Conservation (phyloP, 2,888 invertebrate genomes). For the Lepidochrysops patricia region DNA sequence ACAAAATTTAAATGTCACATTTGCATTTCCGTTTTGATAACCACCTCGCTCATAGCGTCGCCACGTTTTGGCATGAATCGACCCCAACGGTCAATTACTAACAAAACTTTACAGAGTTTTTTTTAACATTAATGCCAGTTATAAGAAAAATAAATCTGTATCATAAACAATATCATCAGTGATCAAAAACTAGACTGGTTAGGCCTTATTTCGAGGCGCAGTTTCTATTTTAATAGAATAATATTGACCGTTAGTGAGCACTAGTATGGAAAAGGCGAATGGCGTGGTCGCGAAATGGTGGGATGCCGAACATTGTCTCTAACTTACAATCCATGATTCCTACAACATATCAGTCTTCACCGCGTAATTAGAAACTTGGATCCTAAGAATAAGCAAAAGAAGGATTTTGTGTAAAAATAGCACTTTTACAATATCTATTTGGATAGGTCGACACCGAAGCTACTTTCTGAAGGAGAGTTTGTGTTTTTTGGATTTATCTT, state of each 20-base stretch:
- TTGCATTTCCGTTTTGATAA: no score
- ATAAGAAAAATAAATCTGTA: not conserved
- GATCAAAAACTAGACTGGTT: not conserved
- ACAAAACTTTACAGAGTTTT: not conserved
- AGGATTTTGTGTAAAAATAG: conserved; percentile 65
- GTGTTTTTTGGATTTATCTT: conserved; percentile 68
- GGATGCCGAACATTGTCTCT: conserved; percentile 49
- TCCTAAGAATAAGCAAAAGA: conserved; percentile 55
- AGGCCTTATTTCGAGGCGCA: not conserved
- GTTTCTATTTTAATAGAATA: not conserved
- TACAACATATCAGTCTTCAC: conserved; percentile 71
- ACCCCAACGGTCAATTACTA: not conserved
- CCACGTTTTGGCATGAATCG: no score
- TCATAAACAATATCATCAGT: not conserved
- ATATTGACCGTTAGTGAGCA: conserved; percentile 4
- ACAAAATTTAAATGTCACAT: no score
- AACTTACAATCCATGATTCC: conserved; percentile 58
- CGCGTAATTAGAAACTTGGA: conserved; percentile 65
- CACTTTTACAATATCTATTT: conserved; percentile 60
- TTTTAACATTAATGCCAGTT: not conserved
- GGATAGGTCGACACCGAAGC: conserved; percentile 60
- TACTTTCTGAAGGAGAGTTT: conserved; percentile 67
- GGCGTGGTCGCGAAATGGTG: conserved; percentile 38
- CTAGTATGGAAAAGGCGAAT: conserved; percentile 52
- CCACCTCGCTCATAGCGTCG: no score